Percentiles rank a stretch among this genome's conserved stretches.
Conservation (phyloP, 2,797 vertebrate genomes). For the Anguilla obscura region DNA sequence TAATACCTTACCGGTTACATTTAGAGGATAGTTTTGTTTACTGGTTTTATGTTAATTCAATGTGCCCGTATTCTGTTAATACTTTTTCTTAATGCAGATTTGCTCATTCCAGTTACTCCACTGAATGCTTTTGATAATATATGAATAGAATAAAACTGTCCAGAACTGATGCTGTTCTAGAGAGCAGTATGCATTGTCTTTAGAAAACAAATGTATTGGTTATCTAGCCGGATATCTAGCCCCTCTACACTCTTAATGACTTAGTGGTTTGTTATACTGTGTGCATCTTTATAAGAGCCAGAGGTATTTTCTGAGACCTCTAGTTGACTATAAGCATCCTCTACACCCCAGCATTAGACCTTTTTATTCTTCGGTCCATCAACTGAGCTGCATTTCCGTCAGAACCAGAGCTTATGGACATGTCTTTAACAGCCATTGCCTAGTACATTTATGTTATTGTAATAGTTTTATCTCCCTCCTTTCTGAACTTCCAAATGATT, state of each 20-base stretch:
- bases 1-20: too few species aligned
- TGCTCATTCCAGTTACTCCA: too few species aligned
- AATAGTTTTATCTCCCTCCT: neutral
- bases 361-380: neutral
- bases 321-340: neutral
- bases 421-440: neutral
- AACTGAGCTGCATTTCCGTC: neutral
- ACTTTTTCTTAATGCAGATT: too few species aligned
- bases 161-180: too few species aligned
- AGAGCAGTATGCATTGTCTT: too few species aligned
- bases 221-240: neutral
- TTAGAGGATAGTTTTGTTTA: too few species aligned
- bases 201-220: neutral
- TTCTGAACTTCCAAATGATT: neutral
- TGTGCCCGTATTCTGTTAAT: too few species aligned
- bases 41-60: too few species aligned
- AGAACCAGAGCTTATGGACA: neutral
- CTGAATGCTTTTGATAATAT: too few species aligned
- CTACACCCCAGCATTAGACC: neutral
- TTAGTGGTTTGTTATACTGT: conserved; percentile 1
- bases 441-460: neutral
- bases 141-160: too few species aligned
- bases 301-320: neutral
- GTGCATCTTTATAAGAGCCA: neutral
- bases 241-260: neutral